A percentile compares a stretch with the other conserved stretches of the same genome.
phyloP scores from a whole-genome alignment of 2,888 invertebrate species.

The Volucella inflata region DNA sequence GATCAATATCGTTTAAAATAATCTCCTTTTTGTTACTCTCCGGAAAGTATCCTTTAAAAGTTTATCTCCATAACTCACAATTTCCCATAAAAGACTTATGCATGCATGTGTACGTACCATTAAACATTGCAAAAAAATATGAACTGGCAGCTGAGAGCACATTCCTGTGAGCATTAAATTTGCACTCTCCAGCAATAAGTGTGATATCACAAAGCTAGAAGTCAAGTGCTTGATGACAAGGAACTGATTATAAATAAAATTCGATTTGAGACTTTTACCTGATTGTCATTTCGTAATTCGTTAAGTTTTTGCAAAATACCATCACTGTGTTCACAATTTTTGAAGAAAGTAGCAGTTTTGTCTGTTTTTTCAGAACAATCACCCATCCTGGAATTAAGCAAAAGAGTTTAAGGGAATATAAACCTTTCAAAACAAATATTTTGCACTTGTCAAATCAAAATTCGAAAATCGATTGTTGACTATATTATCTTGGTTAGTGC shows the following conservation, averaged over 20 bases:
- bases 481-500: slow-evolving; percentile 18
- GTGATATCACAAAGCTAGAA: slow-evolving; percentile 78
- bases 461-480: slow-evolving; percentile 51
- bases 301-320: slow-evolving; percentile 45
- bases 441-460: slow-evolving; percentile 42
- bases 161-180: slow-evolving; percentile 78
- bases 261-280: slow-evolving; percentile 33
- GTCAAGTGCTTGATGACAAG: slow-evolving; percentile 9
- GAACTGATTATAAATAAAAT: background rate
- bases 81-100: background rate
- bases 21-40: slow-evolving; percentile 78
- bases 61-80: background rate
- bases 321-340: slow-evolving; percentile 69
- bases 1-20: slow-evolving; percentile 77
- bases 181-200: slow-evolving; percentile 75
- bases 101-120: slow-evolving; percentile 63
- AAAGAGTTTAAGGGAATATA: background rate
- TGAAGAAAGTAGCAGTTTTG: slow-evolving; percentile 46
- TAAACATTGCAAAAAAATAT: slow-evolving; percentile 79
- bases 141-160: slow-evolving; percentile 78
- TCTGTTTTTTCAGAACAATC: slow-evolving; percentile 31
- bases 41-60: slow-evolving; percentile 77
- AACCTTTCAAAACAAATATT: slow-evolving; percentile 21
- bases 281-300: slow-evolving; percentile 60
- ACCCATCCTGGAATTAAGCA: slow-evolving; percentile 34